These are phyloP conservation scores for Nipponia nippon DNA, from an alignment of 2,113 vertebrate species.

Conservation along the genomic window DNA sequence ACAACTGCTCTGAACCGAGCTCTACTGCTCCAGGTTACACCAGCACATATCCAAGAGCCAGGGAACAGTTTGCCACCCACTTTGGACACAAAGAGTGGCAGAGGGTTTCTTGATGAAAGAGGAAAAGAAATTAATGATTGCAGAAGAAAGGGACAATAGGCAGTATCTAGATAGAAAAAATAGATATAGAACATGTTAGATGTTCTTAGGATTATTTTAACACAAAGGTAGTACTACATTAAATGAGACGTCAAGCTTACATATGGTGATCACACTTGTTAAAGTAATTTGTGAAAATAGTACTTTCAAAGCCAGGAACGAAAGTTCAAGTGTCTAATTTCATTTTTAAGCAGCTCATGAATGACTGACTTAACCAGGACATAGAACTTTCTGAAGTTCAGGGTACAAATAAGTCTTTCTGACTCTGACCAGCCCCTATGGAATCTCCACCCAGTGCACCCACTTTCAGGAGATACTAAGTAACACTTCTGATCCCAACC, in stretches of 20 bases:
- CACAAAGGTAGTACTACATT: rapidly evolving
- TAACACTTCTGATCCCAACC: not conserved
- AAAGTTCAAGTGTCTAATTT: not conserved
- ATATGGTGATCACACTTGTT: not conserved
- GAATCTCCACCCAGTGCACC: no score
- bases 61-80: not conserved
- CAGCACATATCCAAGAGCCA: not conserved
- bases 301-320: not conserved
- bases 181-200: not conserved
- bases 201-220: not conserved
- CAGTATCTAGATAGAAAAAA: not conserved
- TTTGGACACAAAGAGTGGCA: not conserved
- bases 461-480: not conserved
- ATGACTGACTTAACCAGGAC: not conserved
- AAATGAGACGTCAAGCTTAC: not conserved
- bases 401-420: not conserved
- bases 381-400: not conserved
- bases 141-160: not conserved
- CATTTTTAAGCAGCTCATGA: not conserved
- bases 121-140: not conserved
- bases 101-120: not conserved
- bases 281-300: not conserved
- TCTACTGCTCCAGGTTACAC: not conserved
- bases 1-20: not conserved
- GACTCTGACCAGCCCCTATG: not conserved